phyloP scores from a whole-genome alignment of 2,113 vertebrate species.

The Chaetodon trifascialis region DNA sequence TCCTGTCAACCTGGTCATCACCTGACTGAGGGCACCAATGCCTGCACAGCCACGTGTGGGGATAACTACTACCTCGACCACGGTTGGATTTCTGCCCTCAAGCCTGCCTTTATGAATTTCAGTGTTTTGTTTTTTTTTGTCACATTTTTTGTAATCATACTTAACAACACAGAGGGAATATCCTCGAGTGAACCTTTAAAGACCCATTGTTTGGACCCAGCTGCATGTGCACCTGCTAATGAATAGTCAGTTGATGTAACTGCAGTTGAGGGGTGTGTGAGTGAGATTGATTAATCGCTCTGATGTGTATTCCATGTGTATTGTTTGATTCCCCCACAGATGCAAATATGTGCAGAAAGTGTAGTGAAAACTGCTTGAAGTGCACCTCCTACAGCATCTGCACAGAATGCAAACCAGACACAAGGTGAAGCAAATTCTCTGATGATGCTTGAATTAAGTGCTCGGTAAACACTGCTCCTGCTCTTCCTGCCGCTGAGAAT shows the following conservation, averaged over 20 bases:
- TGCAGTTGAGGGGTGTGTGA: slow-evolving; percentile 48
- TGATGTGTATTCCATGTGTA: slow-evolving; percentile 50
- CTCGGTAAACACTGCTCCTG: slow-evolving; percentile 58
- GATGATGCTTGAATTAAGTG: slow-evolving; percentile 59
- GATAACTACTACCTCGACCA: slow-evolving; percentile 91
- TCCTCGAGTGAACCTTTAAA: neutral
- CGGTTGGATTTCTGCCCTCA: slow-evolving; percentile 80
- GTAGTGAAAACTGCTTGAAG: slow-evolving; percentile 91
- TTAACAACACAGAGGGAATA: slow-evolving; percentile 1
- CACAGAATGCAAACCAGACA: slow-evolving; percentile 92
- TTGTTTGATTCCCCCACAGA: slow-evolving; percentile 83
- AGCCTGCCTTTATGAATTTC: neutral
- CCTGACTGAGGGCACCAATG: slow-evolving; percentile 89
- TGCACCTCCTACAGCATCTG: slow-evolving; percentile 92
- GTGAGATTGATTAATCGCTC: slow-evolving; percentile 62
- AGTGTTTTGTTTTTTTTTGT: neutral
- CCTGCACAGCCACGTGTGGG: slow-evolving; percentile 89
- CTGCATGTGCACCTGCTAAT: slow-evolving; percentile 37
- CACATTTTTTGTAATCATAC: neutral
- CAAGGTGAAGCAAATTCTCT: slow-evolving; percentile 87
- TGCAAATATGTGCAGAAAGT: slow-evolving; percentile 91
- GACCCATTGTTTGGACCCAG: slow-evolving; percentile 10
- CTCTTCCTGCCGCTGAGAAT: slow-evolving; percentile 37
- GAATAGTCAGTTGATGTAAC: slow-evolving; percentile 51
- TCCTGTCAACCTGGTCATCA: slow-evolving; percentile 90